Evolutionary conservation across 2,888 invertebrate species (phyloP).

Genomic region (Uropetala carovei): DNA sequence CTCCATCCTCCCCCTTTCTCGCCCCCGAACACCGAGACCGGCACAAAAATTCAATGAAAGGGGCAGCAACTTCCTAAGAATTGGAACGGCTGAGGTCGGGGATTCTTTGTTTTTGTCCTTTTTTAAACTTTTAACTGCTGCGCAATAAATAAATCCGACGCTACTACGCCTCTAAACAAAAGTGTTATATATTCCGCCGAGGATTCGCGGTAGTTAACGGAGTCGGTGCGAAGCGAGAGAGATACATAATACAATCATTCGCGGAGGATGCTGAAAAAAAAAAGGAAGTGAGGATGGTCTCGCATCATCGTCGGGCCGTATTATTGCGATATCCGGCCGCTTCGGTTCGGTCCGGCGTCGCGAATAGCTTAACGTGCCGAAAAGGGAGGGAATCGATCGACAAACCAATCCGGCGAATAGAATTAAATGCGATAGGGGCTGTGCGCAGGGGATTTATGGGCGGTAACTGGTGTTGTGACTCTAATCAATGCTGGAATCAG

Average conservation of each 20-base stretch:
- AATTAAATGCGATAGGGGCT: neutral
- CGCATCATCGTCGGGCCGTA: neutral
- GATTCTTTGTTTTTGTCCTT: neutral
- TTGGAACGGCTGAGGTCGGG: neutral
- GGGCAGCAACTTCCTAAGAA: neutral
- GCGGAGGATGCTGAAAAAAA: neutral
- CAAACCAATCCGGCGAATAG: neutral
- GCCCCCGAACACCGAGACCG: neutral
- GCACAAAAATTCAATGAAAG: neutral
- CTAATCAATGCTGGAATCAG: neutral
- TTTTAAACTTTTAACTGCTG: neutral
- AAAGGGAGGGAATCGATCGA: neutral
- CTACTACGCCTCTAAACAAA: neutral
- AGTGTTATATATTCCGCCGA: neutral
- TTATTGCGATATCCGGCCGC: neutral
- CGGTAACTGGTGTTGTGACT: neutral
- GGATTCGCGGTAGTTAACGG: neutral
- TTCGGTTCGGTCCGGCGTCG: neutral
- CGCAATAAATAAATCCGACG: neutral
- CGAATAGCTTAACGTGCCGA: conserved; percentile 4
- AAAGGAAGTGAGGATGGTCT: neutral
- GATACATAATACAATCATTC: neutral
- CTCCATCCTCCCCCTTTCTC: no score
- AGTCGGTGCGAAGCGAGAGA: neutral
- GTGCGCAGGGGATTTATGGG: neutral